phyloP scores from a whole-genome alignment of 2,888 invertebrate genomes.

The Acleris holmiana region DNA sequence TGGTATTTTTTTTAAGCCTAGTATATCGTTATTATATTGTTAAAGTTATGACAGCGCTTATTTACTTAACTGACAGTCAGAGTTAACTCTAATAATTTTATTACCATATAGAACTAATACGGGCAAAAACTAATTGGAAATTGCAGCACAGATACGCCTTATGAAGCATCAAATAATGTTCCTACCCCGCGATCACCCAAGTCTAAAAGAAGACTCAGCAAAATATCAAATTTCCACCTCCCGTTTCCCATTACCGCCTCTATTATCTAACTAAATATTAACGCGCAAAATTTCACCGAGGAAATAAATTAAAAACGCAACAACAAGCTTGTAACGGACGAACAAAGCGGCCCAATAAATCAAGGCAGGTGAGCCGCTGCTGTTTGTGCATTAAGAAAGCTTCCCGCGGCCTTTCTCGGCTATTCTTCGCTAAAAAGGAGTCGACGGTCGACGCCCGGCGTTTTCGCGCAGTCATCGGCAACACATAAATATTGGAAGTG shows the following conservation, averaged over 20 bases:
- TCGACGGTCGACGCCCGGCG: slow-evolving; percentile 72
- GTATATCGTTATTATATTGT: no score
- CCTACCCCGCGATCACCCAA: not conserved
- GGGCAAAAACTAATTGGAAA: no score
- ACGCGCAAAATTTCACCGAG: slow-evolving; percentile 73
- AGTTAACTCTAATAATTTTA: no score
- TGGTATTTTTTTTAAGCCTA: no score
- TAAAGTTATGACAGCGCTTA: no score
- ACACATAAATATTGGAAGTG: slow-evolving; percentile 85
- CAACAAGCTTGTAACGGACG: slow-evolving; percentile 82
- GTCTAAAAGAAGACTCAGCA: slow-evolving; percentile 16
- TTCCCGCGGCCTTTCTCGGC: slow-evolving; percentile 80
- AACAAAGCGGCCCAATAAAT: slow-evolving; percentile 83
- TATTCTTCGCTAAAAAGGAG: slow-evolving; percentile 84
- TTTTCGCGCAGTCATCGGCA: slow-evolving; percentile 84
- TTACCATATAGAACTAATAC: no score
- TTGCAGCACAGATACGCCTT: no score
- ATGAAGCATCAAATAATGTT: no score
- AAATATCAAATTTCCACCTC: slow-evolving; percentile 46
- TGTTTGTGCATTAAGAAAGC: slow-evolving; percentile 84
- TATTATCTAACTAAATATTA: slow-evolving; percentile 79
- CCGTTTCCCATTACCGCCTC: slow-evolving; percentile 51
- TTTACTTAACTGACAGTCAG: no score
- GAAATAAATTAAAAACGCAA: slow-evolving; percentile 85
- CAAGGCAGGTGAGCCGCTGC: slow-evolving; percentile 80